Evolutionary conservation across 2,797 vertebrate genomes (phyloP), one percentile per base, ranked within the genome.

Genomic region (Phalloptychus januarius): DNA sequence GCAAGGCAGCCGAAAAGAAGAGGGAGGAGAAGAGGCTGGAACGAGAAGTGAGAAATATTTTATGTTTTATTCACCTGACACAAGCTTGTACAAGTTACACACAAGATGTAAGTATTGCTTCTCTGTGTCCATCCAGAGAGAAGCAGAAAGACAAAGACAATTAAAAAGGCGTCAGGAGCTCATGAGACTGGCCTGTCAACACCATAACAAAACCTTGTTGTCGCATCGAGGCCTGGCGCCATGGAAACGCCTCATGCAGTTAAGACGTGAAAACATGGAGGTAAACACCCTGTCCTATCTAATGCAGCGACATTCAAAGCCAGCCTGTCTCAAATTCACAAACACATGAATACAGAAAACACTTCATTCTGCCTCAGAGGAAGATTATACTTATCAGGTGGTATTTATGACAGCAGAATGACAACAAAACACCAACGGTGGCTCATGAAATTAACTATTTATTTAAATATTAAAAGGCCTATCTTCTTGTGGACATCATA

Each of bases 211-310:
- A 25, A 87, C 88, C 40, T 84, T 97, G 85, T 91, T 98, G 84
- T 94, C 89, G 76, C 91, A 82, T 16, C 86, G 90, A 83, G 98
- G 97, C 72, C 91, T 99, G 78, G 89, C 89, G 2, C 97, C 97
- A 71, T 99, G 98, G 98, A 97, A 95, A 94, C 95, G 75, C 80
- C 88, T 99, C 58, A 89, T 95, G 86, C 88, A 94, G 74, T 92
- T 95, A 87, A 93, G 86, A 89, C 90, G 87, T 77, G 84, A 91
- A 88, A 95, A 95, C 56, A 50, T 84, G 31, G 81, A 96, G 96
- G 98, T 98, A 87, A 84, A 86, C 38, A 7, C 80, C 40, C 31
- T 48, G 72, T 23, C 42, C 48, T 18, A 46, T 71, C 13, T 10
- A 58, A 46, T 75, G 79, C 23, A 80, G 31, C 65, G 28, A 61